These are phyloP conservation scores for Propithecus deckenii DNA, from an alignment of 2,797 vertebrate species.

Conservation along the genomic window DNA sequence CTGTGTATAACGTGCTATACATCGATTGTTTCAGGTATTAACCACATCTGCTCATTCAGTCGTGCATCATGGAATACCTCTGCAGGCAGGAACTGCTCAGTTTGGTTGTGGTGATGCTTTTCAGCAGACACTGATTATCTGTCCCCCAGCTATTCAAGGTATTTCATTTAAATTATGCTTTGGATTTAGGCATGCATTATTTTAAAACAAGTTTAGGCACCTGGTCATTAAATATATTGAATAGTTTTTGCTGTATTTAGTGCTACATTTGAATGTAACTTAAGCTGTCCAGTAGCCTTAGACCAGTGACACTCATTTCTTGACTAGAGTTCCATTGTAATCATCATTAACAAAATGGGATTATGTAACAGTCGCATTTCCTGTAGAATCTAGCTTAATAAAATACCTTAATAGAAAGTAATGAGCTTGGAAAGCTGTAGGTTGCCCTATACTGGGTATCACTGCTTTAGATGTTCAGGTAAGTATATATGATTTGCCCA, in stretches of 20 bases:
- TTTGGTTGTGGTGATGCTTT: constrained; percentile 97
- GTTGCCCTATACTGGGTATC: neutral
- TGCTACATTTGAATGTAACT: constrained; percentile 48
- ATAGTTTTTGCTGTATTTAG: neutral
- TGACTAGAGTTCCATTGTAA: neutral
- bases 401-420: neutral
- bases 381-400: neutral
- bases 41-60: constrained; percentile 92
- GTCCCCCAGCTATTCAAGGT: constrained; percentile 97
- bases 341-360: neutral
- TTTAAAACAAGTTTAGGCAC: constrained; percentile 6
- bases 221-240: neutral
- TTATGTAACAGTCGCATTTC: neutral
- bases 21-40: constrained; percentile 88
- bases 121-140: constrained; percentile 97
- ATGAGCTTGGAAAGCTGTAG: neutral
- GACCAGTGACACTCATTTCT: neutral
- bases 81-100: constrained; percentile 94
- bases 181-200: neutral
- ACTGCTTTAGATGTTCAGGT: neutral
- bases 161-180: constrained; percentile 66
- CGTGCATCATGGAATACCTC: constrained; percentile 95
- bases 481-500: neutral
- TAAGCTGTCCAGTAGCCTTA: neutral
- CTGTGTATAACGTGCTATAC: neutral